Evolutionary conservation across 2,113 vertebrate species (phyloP), one percentile per base, ranked within the genome.

Genomic region (Esox niger): DNA sequence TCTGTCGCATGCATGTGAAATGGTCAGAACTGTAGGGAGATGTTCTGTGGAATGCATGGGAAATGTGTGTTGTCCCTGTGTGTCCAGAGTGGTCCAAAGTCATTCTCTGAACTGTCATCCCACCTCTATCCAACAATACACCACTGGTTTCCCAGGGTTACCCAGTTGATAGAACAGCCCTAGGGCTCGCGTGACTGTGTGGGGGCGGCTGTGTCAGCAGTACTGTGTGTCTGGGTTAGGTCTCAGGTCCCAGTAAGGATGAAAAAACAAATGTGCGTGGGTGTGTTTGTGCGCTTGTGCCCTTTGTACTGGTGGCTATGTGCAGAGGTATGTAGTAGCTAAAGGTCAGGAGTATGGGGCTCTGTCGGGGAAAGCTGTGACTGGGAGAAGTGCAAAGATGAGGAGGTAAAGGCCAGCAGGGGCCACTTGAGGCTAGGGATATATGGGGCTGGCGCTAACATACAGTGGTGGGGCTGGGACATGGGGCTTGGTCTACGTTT

Each of bases 271-370:
- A n/a, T 64, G 3, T 31, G 35, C 66, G 21, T 64, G 33, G 26
- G 25, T 55, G 26, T 35, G 7, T 26, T 69, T 65, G 74, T 70
- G 49, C 80, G 79, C 78, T 66, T 83, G 83, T 88, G 87, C 82
- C 84, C 85, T 91, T 89, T 92, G 87, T 89, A 85, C 88, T 69
- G 75, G 84, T 80, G 84, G 88, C 87, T 91, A 89, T 91, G 88
- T 85, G 85, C 84, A 71, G 81, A 87, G 89, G 89, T 88, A 90
- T 90, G 88, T 84, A 82, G 73, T 84, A 82, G 73, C 86, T 89
- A 90, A 92, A 91, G 90, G 89, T 91, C 82, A 82, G 80, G 86
- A 70, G 57, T 82, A 80, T 55, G 88, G 74, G 89, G 84, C 88
- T 87, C 79, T 7, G 27, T 79, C 52, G 76, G 86, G 88, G 88